phyloP scores from a whole-genome alignment of 2,888 invertebrate genomes.

The Cacoxenus indagator region DNA sequence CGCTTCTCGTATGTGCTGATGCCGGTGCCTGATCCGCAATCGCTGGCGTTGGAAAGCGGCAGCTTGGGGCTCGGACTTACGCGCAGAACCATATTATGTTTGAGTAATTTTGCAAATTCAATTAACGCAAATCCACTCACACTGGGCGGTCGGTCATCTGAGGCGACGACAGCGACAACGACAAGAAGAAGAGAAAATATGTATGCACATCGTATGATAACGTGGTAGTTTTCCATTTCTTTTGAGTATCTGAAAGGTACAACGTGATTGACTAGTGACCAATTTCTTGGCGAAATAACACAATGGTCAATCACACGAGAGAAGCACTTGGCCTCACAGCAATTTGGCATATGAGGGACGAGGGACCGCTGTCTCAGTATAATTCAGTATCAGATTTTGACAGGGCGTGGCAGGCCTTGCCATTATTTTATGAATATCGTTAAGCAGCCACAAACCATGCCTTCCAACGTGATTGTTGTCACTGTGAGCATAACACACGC shows the following conservation, averaged over 20 bases:
- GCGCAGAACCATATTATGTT: slow-evolving; percentile 40
- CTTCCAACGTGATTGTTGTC: too few species aligned
- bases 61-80: neutral
- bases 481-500: too few species aligned
- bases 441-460: too few species aligned
- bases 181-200: neutral
- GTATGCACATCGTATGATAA: neutral
- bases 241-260: neutral
- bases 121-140: slow-evolving; percentile 58
- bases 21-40: neutral
- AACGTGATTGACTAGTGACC: neutral
- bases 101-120: slow-evolving; percentile 62
- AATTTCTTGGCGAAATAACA: neutral
- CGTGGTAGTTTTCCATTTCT: slow-evolving; percentile 18
- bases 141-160: slow-evolving; percentile 27
- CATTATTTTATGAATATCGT: too few species aligned
- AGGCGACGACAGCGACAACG: neutral
- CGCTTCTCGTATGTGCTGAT: neutral
- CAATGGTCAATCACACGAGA: neutral
- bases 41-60: neutral
- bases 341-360: too few species aligned
- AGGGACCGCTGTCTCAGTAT: too few species aligned
- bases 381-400: too few species aligned
- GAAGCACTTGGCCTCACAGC: too few species aligned
- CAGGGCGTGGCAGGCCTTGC: too few species aligned